Conservation (phyloP, 2,888 invertebrate genomes). For the Drosophila subsilvestris region DNA sequence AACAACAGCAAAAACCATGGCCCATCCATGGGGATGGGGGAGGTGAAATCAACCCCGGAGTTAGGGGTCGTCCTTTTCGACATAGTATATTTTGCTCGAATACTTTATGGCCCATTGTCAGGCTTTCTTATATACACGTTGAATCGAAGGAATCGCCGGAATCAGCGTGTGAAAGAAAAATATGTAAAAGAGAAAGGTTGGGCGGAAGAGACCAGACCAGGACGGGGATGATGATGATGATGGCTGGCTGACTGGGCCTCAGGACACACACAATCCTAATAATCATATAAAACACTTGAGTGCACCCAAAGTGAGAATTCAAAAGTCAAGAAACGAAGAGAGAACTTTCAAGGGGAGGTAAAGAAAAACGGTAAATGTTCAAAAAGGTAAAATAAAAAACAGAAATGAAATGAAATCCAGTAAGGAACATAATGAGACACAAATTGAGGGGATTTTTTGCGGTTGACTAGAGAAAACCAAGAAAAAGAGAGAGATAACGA, state of each 20-base stretch:
- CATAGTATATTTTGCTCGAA: slow-evolving; percentile 49
- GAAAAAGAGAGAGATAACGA: background rate
- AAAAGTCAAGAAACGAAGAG: slow-evolving; percentile 24
- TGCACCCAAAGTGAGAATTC: background rate
- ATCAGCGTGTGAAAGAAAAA: slow-evolving; percentile 65
- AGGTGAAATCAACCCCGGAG: slow-evolving; percentile 57
- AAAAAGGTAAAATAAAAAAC: slow-evolving; percentile 17
- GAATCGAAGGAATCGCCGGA: slow-evolving; percentile 17
- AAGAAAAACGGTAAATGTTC: slow-evolving; percentile 26
- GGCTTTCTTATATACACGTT: slow-evolving; percentile 37
- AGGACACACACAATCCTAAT: slow-evolving; percentile 25
- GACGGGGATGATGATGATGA: background rate
- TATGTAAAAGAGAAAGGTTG: slow-evolving; percentile 25
- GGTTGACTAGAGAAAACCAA: slow-evolving; percentile 32
- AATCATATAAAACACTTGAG: slow-evolving; percentile 44
- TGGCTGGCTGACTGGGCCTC: slow-evolving; percentile 22
- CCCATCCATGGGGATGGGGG: background rate
- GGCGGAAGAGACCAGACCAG: slow-evolving; percentile 1
- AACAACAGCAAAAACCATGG: slow-evolving; percentile 20
- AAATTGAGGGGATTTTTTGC: slow-evolving; percentile 43
- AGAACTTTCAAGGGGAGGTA: background rate
- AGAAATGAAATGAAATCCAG: background rate
- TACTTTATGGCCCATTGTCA: slow-evolving; percentile 57
- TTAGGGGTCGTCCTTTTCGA: slow-evolving; percentile 46
- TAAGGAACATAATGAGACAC: slow-evolving; percentile 28